Evolutionary conservation across 1,140 invertebrate genomes (phyloP).

Genomic region (Drosophila ercepeae): DNA sequence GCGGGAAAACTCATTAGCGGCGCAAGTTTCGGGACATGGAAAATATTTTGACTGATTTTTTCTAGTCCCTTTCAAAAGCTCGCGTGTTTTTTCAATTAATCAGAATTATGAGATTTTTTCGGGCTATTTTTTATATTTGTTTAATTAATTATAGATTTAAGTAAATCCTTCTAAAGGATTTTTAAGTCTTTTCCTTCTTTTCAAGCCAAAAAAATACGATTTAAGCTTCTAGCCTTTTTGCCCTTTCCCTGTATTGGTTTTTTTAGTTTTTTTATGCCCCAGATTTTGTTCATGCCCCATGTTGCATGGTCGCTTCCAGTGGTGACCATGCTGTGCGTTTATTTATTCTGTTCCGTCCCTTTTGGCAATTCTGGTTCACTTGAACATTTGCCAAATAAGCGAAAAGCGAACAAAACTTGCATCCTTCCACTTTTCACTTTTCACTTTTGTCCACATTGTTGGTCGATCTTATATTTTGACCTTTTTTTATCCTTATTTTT

Average conservation of each 20-base stretch:
- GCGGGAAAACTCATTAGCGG: constrained; percentile 70
- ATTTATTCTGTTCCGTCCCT: constrained; percentile 55
- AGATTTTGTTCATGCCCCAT: not conserved
- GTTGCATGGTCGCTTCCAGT: not conserved
- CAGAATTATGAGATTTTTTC: not conserved
- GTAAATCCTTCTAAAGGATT: not conserved
- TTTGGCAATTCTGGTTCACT: constrained; percentile 66
- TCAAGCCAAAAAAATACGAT: not conserved
- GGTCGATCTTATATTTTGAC: not conserved
- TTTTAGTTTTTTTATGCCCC: constrained; percentile 11
- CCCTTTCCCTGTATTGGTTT: not conserved
- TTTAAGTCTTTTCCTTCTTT: no score
- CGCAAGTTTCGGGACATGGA: constrained; percentile 4
- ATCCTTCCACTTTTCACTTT: constrained; percentile 12
- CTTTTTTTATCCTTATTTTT: constrained; percentile 28
- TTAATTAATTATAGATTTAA: not conserved
- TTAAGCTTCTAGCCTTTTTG: not conserved
- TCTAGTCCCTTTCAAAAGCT: not conserved
- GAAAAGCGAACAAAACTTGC: constrained; percentile 55
- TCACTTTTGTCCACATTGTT: not conserved
- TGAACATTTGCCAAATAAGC: constrained; percentile 79
- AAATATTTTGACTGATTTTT: constrained; percentile 21
- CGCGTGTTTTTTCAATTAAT: not conserved
- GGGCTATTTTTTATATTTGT: not conserved
- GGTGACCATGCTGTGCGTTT: constrained; percentile 42